Conservation (phyloP, 2,797 vertebrate genomes). For the Microctenopoma steveboyesi region DNA sequence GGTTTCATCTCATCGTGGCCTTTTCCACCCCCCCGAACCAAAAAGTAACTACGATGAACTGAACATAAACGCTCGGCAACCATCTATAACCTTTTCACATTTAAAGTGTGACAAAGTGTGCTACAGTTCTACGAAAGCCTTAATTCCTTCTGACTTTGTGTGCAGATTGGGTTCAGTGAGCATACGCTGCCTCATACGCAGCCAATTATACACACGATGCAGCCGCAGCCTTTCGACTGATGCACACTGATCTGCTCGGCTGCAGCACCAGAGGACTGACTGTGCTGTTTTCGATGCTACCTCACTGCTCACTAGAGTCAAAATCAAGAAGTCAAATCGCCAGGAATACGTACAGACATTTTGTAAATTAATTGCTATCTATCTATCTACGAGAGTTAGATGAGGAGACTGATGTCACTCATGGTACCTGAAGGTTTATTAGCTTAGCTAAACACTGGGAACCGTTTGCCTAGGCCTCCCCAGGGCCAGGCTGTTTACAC, state of each 20-base stretch:
- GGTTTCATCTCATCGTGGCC: conserved; percentile 2
- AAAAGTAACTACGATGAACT: conserved; percentile 36
- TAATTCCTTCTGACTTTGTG: conserved; percentile 43
- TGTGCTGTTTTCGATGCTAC: background rate
- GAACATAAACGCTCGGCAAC: conserved; percentile 39
- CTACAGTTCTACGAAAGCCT: conserved; percentile 37
- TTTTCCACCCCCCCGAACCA: conserved; percentile 4
- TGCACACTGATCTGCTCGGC: conserved; percentile 19
- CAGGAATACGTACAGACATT: background rate
- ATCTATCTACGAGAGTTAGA: background rate
- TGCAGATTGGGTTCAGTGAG: conserved; percentile 41
- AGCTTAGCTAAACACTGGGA: too few relatives aligned
- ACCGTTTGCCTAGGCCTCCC: too few relatives aligned
- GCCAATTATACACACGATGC: conserved; percentile 8
- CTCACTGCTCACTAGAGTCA: too few relatives aligned
- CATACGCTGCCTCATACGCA: conserved; percentile 40
- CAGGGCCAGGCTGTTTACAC: background rate
- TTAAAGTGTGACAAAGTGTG: conserved; percentile 39
- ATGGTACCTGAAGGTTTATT: too few relatives aligned
- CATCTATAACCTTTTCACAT: conserved; percentile 45
- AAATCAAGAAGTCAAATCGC: background rate
- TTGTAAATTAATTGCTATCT: background rate
- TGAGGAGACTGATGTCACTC: background rate
- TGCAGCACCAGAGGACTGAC: background rate
- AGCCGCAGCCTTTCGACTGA: conserved; percentile 21